Evolutionary conservation across 2,113 vertebrate genomes (phyloP).

Genomic region (Zeus faber): DNA sequence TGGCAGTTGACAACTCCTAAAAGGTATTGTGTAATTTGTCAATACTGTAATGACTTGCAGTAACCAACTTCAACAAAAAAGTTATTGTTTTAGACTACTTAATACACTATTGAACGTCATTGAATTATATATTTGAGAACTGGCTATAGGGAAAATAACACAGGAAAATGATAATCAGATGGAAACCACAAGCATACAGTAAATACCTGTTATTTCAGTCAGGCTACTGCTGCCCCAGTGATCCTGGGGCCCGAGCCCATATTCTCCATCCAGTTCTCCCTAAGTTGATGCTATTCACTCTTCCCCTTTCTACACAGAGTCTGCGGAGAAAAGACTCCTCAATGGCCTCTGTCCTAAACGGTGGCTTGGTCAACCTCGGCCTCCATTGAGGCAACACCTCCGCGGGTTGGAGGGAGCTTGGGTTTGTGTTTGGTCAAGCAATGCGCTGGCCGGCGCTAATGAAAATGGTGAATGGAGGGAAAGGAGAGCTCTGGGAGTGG

Average conservation of each 20-base stretch:
- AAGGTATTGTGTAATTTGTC: too few species aligned
- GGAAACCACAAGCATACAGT: too few species aligned
- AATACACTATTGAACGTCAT: too few species aligned
- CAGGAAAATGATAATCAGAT: too few species aligned
- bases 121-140: too few species aligned
- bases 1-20: too few species aligned
- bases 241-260: slow-evolving; percentile 20
- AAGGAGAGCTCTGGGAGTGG: slow-evolving; percentile 50
- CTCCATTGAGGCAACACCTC: slow-evolving; percentile 30
- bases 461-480: slow-evolving; percentile 53
- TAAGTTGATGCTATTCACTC: slow-evolving; percentile 46
- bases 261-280: slow-evolving; percentile 39
- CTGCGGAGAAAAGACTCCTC: slow-evolving; percentile 26
- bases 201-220: too few species aligned
- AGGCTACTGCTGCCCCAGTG: slow-evolving; percentile 7
- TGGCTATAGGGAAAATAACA: too few species aligned
- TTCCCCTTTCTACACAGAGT: slow-evolving; percentile 36
- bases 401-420: slow-evolving; percentile 39
- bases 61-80: too few species aligned
- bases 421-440: slow-evolving; percentile 55
- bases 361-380: slow-evolving; percentile 37
- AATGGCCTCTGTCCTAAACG: slow-evolving; percentile 22
- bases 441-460: slow-evolving; percentile 57
- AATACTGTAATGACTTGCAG: too few species aligned
- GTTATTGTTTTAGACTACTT: too few species aligned